Conservation (phyloP, 2,797 vertebrate genomes). For the Sparus aurata region DNA sequence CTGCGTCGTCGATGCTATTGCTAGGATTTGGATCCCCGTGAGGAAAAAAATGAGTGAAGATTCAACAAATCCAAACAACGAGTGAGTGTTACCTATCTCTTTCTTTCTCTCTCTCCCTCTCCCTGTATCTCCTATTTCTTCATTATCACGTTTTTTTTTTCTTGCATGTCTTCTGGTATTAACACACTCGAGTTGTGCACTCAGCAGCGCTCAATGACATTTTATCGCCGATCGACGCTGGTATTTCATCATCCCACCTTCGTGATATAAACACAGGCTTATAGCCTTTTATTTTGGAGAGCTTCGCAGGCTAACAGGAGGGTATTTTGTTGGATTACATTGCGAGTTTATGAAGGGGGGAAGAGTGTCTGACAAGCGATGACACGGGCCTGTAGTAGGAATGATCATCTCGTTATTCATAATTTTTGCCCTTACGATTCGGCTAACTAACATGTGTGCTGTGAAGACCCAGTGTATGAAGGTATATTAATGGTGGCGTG, state of each 20-base stretch:
- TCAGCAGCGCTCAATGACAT: constrained; percentile 52
- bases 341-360: neutral
- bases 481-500: neutral
- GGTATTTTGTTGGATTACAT: neutral
- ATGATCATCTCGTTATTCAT: neutral
- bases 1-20: constrained; percentile 90
- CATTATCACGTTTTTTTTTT: neutral
- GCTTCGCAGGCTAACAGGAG: neutral
- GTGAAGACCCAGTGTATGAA: neutral
- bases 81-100: constrained; percentile 86
- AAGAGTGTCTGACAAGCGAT: constrained; percentile 2
- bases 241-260: constrained; percentile 47
- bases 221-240: constrained; percentile 35
- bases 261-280: constrained; percentile 13
- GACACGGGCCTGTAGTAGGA: constrained; percentile 16
- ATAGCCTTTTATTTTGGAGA: neutral
- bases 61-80: constrained; percentile 97
- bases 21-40: constrained; percentile 93
- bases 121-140: neutral
- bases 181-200: constrained; percentile 24
- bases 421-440: neutral
- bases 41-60: constrained; percentile 99
- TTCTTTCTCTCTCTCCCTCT: neutral
- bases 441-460: neutral
- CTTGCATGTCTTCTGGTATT: constrained; percentile 2